These are phyloP conservation scores for Lathronympha strigana DNA, from an alignment of 2,888 invertebrate species.

Conservation along the genomic window DNA sequence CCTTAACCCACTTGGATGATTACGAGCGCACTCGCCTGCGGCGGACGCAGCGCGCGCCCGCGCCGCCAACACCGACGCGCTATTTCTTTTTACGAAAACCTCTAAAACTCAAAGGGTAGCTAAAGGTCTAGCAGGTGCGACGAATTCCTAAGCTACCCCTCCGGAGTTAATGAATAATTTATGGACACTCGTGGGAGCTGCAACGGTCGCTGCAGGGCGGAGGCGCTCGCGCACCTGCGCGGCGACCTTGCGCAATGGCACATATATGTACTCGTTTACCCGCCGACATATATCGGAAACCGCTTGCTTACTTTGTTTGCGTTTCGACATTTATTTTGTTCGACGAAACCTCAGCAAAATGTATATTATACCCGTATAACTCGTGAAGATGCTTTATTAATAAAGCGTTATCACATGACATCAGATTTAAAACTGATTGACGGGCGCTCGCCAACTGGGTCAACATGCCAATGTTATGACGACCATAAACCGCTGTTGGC, in stretches of 20 bases:
- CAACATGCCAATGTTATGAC: constrained; percentile 77
- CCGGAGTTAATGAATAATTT: constrained; percentile 61
- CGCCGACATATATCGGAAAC: constrained; percentile 72
- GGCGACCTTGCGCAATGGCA: constrained; percentile 80
- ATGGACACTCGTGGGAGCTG: constrained; percentile 66
- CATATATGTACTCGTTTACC: constrained; percentile 66
- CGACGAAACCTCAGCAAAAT: constrained; percentile 32
- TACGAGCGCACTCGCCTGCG: constrained; percentile 72
- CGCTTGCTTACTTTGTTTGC: constrained; percentile 70
- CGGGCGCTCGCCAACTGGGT: constrained; percentile 76
- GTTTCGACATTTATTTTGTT: constrained; percentile 65
- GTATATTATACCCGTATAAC: background rate
- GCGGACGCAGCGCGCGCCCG: constrained; percentile 59
- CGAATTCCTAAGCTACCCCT: constrained; percentile 61
- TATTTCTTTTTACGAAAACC: constrained; percentile 51
- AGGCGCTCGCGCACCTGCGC: constrained; percentile 64
- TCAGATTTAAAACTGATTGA: constrained; percentile 64
- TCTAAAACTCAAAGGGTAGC: constrained; percentile 45
- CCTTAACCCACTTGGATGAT: constrained; percentile 84
- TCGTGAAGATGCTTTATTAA: constrained; percentile 39
- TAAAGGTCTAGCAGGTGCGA: constrained; percentile 57
- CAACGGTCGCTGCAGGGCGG: constrained; percentile 67
- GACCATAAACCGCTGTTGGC: constrained; percentile 61
- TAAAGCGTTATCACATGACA: constrained; percentile 47
- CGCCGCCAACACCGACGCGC: constrained; percentile 61